These are phyloP conservation scores for Plecturocebus donacophilus DNA, from an alignment of 2,113 vertebrate species.

Conservation along the genomic window DNA sequence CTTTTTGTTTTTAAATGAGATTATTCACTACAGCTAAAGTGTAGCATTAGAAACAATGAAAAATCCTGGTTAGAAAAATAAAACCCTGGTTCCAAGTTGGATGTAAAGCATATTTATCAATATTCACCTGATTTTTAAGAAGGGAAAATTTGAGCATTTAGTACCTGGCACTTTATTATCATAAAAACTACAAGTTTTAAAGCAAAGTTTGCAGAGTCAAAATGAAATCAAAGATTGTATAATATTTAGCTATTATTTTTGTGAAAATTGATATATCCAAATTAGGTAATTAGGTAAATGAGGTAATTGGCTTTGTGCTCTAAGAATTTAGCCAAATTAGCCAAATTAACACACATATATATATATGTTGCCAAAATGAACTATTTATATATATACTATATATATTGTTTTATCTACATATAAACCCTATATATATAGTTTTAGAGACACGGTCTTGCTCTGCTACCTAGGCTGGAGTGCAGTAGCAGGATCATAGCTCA, in stretches of 20 bases:
- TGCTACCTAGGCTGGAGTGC: no score
- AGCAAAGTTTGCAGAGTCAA: background rate
- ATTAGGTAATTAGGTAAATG: background rate
- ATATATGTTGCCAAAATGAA: no score
- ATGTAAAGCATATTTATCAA: background rate
- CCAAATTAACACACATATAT: background rate
- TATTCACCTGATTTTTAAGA: background rate
- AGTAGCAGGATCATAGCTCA: no score
- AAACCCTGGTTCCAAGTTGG: background rate
- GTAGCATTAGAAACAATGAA: constrained; percentile 15
- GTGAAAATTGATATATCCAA: background rate
- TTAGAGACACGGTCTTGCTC: no score
- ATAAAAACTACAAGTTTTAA: background rate
- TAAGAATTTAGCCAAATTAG: background rate
- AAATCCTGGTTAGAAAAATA: constrained; percentile 36
- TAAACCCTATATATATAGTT: no score
- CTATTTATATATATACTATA: no score
- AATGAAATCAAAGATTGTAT: background rate
- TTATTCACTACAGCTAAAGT: constrained; percentile 9
- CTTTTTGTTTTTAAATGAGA: constrained; percentile 48
- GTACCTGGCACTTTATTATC: background rate
- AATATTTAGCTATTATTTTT: background rate
- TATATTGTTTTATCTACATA: no score
- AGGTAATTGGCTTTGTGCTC: background rate
- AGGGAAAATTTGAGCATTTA: background rate